Base-by-base conservation (phyloP, 2,113 vertebrate genomes). In the Rhinichthys klamathensis region DNA sequence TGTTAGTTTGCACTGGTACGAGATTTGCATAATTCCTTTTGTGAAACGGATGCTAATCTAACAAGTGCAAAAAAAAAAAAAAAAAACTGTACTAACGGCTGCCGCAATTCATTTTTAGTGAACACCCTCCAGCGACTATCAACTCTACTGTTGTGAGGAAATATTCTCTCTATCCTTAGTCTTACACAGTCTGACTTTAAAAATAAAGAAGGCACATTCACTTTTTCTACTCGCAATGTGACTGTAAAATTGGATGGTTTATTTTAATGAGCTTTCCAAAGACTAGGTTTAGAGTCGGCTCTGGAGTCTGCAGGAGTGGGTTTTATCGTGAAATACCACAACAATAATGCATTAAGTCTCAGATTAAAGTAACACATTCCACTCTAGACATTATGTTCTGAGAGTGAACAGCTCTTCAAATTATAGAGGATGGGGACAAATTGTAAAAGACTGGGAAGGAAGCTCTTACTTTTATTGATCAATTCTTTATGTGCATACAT, bases 301-400 rank as follows among this genome's bases (percentile, higher is more conserved):
- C 79, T 51, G 25, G 38, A 67, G 41, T 69, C 27, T 81, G 61
- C 18, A 30, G n/a, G 61, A 69, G 18, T 2, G 35, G 35, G 56
- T 18, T 60, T 80, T 80, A 80, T 80, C 35, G 10, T 16, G 3
- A 80, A 80, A 80, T 80, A 63, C 56, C 35, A 80, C 23, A 80
- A 80, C 77, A 80, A 63, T 80, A 80, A 80, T 80, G 61, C 56
- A 63, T 80, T 80, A 80, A 80, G 12, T 25, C 77, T 63, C 35
- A 80, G 77, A 63, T 80, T 63, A n/a, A n/a, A n/a, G n/a, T n/a
- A 80, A 80, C 35, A 27, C 56, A 25, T 38, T 80, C 35, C 18
- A 27, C 58, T 63, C 46, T 30, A 54, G 74, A 32, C 46, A 54
- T 16, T 8, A 76, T 54, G 74, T 76, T 76, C 46, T 76, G 49